These are phyloP conservation scores for Xiphias gladius DNA, from an alignment of 2,113 vertebrate genomes.

Conservation along the genomic window DNA sequence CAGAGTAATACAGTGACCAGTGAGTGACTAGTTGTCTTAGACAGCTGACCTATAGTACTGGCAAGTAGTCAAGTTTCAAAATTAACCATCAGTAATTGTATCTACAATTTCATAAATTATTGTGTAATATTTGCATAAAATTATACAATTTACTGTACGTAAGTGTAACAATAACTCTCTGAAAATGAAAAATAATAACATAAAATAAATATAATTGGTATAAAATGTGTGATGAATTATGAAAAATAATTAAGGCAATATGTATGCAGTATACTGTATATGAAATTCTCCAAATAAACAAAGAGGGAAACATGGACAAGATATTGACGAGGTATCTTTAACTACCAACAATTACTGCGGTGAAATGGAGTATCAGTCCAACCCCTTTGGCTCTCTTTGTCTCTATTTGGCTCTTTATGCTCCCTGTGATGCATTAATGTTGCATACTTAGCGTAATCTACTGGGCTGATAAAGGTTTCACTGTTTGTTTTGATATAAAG, in stretches of 20 bases:
- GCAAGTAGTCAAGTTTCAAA: too few species aligned
- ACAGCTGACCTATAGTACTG: neutral
- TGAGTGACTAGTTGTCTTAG: neutral
- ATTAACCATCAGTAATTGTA: too few species aligned
- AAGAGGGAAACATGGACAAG: neutral
- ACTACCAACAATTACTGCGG: neutral
- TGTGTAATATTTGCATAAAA: too few species aligned
- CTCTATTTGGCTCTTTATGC: constrained; percentile 19
- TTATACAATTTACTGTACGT: too few species aligned
- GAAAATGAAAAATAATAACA: neutral
- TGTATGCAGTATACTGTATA: neutral
- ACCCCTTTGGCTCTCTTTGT: neutral
- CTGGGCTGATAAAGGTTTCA: constrained; percentile 49
- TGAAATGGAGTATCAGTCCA: neutral
- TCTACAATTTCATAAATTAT: too few species aligned
- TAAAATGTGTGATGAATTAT: neutral
- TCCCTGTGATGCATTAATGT: constrained; percentile 23
- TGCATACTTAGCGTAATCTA: constrained; percentile 38
- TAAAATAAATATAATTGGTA: neutral
- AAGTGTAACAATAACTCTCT: too few species aligned
- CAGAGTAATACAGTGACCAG: neutral
- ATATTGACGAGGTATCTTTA: neutral
- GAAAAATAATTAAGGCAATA: neutral
- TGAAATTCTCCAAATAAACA: neutral
- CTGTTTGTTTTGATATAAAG: constrained; percentile 65